These are phyloP conservation scores for Chrysotoxum bicinctum DNA, from an alignment of 2,888 invertebrate species.

Conservation along the genomic window DNA sequence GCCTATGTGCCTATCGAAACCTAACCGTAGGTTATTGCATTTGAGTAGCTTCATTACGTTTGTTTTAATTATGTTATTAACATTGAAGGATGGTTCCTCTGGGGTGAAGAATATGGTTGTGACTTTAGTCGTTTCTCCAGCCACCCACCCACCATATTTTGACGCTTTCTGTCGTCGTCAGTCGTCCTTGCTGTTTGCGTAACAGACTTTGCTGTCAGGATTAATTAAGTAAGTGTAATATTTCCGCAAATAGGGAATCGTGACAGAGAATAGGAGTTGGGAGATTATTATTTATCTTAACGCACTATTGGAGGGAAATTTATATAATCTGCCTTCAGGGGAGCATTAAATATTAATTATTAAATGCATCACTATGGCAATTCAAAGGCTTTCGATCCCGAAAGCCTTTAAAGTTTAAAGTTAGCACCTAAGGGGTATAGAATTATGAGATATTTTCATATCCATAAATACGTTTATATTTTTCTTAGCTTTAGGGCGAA, in stretches of 20 bases:
- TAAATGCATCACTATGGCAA: slow-evolving; percentile 19
- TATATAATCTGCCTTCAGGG: slow-evolving; percentile 44
- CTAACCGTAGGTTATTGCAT: slow-evolving; percentile 41
- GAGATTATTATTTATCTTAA: slow-evolving; percentile 14
- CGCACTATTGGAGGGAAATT: slow-evolving; percentile 41
- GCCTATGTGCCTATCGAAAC: not conserved
- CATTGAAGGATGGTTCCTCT: slow-evolving; percentile 34
- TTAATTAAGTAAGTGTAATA: slow-evolving; percentile 61
- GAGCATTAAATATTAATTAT: slow-evolving; percentile 54
- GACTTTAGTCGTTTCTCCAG: not conserved
- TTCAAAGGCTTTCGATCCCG: slow-evolving; percentile 21
- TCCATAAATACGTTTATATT: too few species aligned
- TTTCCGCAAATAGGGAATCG: slow-evolving; percentile 1
- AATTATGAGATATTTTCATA: too few species aligned
- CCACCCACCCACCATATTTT: not conserved
- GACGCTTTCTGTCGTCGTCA: slow-evolving; percentile 4
- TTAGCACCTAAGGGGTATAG: too few species aligned
- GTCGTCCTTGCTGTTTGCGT: not conserved
- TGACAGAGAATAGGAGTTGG: not conserved
- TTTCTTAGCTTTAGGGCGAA: too few species aligned
- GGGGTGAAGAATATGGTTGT: slow-evolving; percentile 12
- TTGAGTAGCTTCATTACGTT: slow-evolving; percentile 68
- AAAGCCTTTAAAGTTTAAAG: not conserved
- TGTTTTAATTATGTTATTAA: slow-evolving; percentile 70
- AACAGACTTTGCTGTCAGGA: slow-evolving; percentile 49